Conservation (phyloP, 2,113 vertebrate species). For the Grallaria varia region DNA sequence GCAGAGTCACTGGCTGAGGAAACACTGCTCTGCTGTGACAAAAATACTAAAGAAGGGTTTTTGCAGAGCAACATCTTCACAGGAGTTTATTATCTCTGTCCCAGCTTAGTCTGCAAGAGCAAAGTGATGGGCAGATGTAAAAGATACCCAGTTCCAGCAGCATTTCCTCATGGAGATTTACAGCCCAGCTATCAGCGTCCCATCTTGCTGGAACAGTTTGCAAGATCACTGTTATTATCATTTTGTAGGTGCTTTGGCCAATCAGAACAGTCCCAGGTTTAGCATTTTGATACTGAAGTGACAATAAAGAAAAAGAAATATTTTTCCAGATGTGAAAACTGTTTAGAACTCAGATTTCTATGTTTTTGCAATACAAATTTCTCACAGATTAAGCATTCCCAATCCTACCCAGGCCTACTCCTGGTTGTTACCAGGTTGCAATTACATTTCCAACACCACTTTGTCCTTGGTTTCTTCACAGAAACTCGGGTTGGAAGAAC, state of each 20-base stretch:
- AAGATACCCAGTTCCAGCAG: neutral
- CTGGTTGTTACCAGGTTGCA: fast-evolving
- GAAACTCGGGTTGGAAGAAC: fast-evolving
- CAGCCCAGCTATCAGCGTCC: neutral
- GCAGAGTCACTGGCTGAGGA: neutral
- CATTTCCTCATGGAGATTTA: neutral
- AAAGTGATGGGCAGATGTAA: neutral
- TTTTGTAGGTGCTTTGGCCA: neutral
- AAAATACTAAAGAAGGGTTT: neutral
- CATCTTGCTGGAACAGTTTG: neutral
- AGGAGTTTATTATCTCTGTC: neutral
- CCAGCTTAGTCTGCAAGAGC: neutral
- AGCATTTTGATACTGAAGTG: neutral
- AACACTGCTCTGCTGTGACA: neutral
- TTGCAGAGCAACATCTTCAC: neutral
- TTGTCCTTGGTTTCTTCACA: neutral
- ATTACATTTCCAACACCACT: neutral
- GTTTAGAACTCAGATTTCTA: neutral
- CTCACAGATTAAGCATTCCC: neutral
- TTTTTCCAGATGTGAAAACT: neutral
- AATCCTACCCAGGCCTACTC: neutral
- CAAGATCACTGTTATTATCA: neutral
- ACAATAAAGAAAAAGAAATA: neutral
- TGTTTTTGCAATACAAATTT: neutral
- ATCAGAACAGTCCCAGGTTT: neutral